phyloP scores from a whole-genome alignment of 1,140 invertebrate species.

The Drosophila quadrilineata region DNA sequence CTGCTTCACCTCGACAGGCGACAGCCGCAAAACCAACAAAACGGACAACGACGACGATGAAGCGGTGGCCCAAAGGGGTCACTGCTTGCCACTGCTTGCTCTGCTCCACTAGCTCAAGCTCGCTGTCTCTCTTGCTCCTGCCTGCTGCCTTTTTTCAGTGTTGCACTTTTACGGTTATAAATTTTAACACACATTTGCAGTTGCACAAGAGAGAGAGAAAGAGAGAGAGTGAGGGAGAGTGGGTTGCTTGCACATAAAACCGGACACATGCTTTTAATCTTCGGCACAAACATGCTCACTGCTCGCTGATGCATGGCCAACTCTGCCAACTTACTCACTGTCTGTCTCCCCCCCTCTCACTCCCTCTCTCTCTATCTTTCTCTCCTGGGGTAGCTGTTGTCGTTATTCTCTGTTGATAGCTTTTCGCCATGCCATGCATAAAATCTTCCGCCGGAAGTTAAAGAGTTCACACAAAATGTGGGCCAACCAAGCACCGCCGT shows the following conservation, averaged over 20 bases:
- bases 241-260: slow-evolving; percentile 57
- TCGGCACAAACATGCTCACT: slow-evolving; percentile 77
- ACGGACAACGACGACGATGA: slow-evolving; percentile 3
- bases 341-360: not conserved
- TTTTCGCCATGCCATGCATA: slow-evolving; percentile 52
- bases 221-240: not conserved
- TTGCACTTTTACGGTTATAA: slow-evolving; percentile 79
- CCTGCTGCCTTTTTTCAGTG: slow-evolving; percentile 63
- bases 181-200: slow-evolving; percentile 51
- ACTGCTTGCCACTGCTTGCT: not conserved
- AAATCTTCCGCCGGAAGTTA: slow-evolving; percentile 77
- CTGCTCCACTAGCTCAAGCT: slow-evolving; percentile 12
- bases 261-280: slow-evolving; percentile 80
- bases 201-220: not conserved
- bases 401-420: slow-evolving; percentile 26
- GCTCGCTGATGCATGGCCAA: slow-evolving; percentile 74
- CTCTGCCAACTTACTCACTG: slow-evolving; percentile 15
- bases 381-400: too few species aligned
- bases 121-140: too few species aligned
- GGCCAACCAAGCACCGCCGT: slow-evolving; percentile 20
- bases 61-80: slow-evolving; percentile 3
- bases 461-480: slow-evolving; percentile 43
- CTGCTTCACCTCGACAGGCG: slow-evolving; percentile 57
- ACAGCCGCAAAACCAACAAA: slow-evolving; percentile 52
- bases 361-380: not conserved